Conservation (phyloP, 1,140 invertebrate genomes). For the Scaptodrosophila lebanonensis region DNA sequence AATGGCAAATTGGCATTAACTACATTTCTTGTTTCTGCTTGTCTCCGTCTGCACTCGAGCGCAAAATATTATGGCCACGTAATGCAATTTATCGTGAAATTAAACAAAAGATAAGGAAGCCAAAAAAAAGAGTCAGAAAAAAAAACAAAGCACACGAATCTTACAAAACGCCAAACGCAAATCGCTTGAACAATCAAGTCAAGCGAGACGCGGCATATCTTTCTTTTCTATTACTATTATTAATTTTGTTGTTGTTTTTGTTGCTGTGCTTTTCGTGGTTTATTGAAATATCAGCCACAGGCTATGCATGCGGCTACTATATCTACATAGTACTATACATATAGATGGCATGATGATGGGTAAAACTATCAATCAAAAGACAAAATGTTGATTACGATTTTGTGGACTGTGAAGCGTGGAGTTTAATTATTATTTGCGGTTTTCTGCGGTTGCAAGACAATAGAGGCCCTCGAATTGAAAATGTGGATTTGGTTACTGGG, state of each 20-base stretch:
- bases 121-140: slow-evolving; percentile 9
- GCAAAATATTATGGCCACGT: slow-evolving; percentile 57
- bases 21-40: too few relatives aligned
- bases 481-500: too few relatives aligned
- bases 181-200: slow-evolving; percentile 65
- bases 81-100: slow-evolving; percentile 66
- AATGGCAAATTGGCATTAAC: background rate
- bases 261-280: too few relatives aligned
- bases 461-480: too few relatives aligned
- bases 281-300: slow-evolving; percentile 48
- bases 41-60: slow-evolving; percentile 45
- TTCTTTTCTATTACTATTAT: too few relatives aligned
- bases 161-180: slow-evolving; percentile 27
- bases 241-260: too few relatives aligned
- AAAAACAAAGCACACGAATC: slow-evolving; percentile 26
- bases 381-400: slow-evolving; percentile 60
- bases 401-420: slow-evolving; percentile 51
- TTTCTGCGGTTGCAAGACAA: slow-evolving; percentile 29
- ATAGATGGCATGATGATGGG: too few relatives aligned
- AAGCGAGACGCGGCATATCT: slow-evolving; percentile 37
- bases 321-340: too few relatives aligned
- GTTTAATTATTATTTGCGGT: slow-evolving; percentile 63
- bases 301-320: too few relatives aligned
- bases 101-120: slow-evolving; percentile 28
- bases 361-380: slow-evolving; percentile 71